Base-by-base conservation (phyloP, 2,797 vertebrate genomes). In the Vireo griseus region DNA sequence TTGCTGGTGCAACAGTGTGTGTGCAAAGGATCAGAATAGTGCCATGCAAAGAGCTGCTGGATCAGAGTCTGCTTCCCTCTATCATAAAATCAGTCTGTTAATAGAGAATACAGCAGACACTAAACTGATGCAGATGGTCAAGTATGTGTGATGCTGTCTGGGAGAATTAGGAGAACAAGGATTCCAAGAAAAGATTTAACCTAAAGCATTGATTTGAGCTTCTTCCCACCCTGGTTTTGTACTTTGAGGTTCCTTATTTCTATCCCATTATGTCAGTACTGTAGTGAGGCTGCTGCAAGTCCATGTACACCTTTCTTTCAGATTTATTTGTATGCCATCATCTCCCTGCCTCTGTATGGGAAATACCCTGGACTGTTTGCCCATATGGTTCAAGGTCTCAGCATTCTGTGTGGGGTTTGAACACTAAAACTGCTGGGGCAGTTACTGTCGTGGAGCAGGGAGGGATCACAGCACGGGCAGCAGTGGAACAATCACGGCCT, bases 1-100 rank as follows among this genome's bases (percentile, higher is more conserved):
- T 92, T 84, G 58, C 83, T 90, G 88, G 66, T 84, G 90, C 79
- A 86, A 9, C 0, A 14, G 47, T 68, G 45, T 78, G 58, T 77
- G 76, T 76, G 90, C 73, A 72, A 80, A 69, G 19, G 79, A 96
- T 94, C 86, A 90, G 86, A 90, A 92, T 13, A 33, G 76, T 71
- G 62, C 68, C 55, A 63, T 88, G 92, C 90, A 86, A 81, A 93
- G 69, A 88, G 16, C 54, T 66, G 8, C 63, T 86, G 66, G 90
- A 96, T 95, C 80, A 95, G 90, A 69, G 76, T 31, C 42, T 45
- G 25, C 33, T 81, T 69, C 71, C 73, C 58, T 86, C 65, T 67
- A 29, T 74, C 83, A 45, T 84, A 62, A 86, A 88, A 90, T 95
- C 88, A 76, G 26, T 69, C 69, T 55, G 54, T 42, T 92, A 80